These are phyloP conservation scores for Caenorhabditis imperialis DNA, from an alignment of 2,888 invertebrate species.

Conservation along the genomic window DNA sequence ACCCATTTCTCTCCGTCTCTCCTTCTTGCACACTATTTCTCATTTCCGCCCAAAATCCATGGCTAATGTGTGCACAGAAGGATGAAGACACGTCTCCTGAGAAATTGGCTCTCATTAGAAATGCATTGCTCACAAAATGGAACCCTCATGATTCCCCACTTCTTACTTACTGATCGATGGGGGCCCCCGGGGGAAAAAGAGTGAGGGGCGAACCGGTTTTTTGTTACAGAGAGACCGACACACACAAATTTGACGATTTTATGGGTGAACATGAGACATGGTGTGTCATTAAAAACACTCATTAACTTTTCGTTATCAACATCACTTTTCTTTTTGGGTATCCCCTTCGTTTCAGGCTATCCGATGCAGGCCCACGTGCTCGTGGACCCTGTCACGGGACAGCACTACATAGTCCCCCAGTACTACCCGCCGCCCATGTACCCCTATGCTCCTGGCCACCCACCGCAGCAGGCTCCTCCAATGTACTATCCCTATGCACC, in stretches of 20 bases:
- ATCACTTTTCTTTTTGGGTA: neutral
- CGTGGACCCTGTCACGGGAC: conserved; percentile 64
- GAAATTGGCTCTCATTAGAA: conserved; percentile 36
- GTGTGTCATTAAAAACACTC: conserved; percentile 43
- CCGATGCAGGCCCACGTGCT: conserved; percentile 63
- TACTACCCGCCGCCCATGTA: conserved; percentile 65
- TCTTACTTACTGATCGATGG: conserved; percentile 36
- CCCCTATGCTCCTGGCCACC: conserved; percentile 59
- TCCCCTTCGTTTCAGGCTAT: conserved; percentile 45
- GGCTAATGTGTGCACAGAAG: neutral
- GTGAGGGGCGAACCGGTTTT: conserved; percentile 31
- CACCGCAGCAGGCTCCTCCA: conserved; percentile 24
- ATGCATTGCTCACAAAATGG: conserved; percentile 29
- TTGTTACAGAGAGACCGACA: conserved; percentile 17
- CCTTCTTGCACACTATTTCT: neutral
- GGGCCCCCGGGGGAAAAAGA: conserved; percentile 7
- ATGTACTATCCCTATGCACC: conserved; percentile 57
- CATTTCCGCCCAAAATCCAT: neutral
- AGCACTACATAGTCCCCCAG: conserved; percentile 65
- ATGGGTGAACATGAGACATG: conserved; percentile 48
- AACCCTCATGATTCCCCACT: neutral
- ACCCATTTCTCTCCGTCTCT: neutral
- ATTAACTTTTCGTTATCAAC: conserved; percentile 35
- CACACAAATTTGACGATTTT: conserved; percentile 41
- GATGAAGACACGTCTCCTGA: neutral